Evolutionary conservation across 2,113 vertebrate genomes (phyloP).

Genomic region (Gambusia affinis): DNA sequence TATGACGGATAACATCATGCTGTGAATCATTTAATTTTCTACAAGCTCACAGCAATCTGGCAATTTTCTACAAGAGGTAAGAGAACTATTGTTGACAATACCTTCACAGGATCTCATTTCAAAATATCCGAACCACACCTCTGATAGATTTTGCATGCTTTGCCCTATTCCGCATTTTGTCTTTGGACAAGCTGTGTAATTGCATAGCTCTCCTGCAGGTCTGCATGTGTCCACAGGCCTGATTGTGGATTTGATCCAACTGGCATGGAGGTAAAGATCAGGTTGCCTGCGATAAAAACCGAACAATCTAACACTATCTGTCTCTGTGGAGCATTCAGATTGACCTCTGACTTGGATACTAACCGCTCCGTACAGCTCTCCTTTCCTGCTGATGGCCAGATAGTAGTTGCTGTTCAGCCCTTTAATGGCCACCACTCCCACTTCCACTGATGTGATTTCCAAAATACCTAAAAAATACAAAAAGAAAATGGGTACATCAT

Average conservation of each 20-base stretch:
- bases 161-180: background rate
- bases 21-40: background rate
- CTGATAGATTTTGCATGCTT: background rate
- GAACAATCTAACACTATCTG: slow-evolving; percentile 51
- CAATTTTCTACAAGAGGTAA: background rate
- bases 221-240: slow-evolving; percentile 24
- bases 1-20: no score
- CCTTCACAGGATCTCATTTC: background rate
- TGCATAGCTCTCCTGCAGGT: slow-evolving; percentile 18
- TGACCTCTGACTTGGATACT: slow-evolving; percentile 81
- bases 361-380: slow-evolving; percentile 94
- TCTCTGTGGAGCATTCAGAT: slow-evolving; percentile 41
- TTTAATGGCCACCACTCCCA: slow-evolving; percentile 95
- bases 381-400: slow-evolving; percentile 95
- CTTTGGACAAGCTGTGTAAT: background rate
- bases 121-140: background rate
- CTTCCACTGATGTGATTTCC: slow-evolving; percentile 96
- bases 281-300: slow-evolving; percentile 38
- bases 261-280: slow-evolving; percentile 51
- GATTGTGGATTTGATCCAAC: slow-evolving; percentile 29
- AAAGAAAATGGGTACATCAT: slow-evolving; percentile 10
- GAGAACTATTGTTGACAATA: background rate
- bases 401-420: slow-evolving; percentile 95
- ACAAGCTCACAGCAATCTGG: background rate
- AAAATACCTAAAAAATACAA: slow-evolving; percentile 85